phyloP scores from a whole-genome alignment of 2,888 invertebrate genomes.

The Aethes cnicana region DNA sequence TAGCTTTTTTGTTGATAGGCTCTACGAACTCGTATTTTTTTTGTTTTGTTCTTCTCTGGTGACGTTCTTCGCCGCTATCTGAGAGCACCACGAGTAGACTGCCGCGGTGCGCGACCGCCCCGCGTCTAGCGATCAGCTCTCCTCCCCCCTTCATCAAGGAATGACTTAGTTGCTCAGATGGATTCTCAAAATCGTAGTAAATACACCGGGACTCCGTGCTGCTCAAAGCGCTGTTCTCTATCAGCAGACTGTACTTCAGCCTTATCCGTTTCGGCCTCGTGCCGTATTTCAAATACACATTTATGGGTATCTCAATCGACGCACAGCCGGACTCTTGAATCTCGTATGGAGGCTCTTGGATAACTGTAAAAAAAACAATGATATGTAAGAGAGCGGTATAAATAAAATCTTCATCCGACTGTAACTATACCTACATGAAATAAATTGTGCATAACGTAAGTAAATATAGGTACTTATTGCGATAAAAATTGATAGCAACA shows the following conservation, averaged over 20 bases:
- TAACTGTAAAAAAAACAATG: constrained; percentile 58
- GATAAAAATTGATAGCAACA: too few relatives aligned
- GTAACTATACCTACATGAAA: too few relatives aligned
- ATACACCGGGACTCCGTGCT: constrained; percentile 66
- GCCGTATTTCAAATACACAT: constrained; percentile 74
- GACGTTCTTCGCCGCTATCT: constrained; percentile 48
- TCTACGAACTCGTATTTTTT: constrained; percentile 63
- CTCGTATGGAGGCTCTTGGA: constrained; percentile 79
- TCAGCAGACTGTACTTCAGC: constrained; percentile 67
- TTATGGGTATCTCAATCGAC: constrained; percentile 73
- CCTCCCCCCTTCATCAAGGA: constrained; percentile 72
- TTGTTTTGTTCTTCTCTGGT: constrained; percentile 39
- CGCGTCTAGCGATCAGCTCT: constrained; percentile 52
- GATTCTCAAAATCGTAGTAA: constrained; percentile 72
- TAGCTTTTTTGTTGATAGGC: constrained; percentile 56
- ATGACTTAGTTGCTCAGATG: constrained; percentile 60
- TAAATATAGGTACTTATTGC: too few relatives aligned
- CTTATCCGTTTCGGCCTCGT: constrained; percentile 70
- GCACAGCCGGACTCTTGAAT: constrained; percentile 76
- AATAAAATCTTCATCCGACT: too few relatives aligned
- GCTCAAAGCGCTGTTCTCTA: constrained; percentile 65
- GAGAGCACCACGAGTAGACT: constrained; percentile 54
- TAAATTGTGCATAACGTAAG: too few relatives aligned
- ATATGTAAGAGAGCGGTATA: constrained; percentile 33
- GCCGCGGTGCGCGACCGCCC: constrained; percentile 36